phyloP scores from a whole-genome alignment of 2,797 vertebrate species.

The Sardinella longiceps region DNA sequence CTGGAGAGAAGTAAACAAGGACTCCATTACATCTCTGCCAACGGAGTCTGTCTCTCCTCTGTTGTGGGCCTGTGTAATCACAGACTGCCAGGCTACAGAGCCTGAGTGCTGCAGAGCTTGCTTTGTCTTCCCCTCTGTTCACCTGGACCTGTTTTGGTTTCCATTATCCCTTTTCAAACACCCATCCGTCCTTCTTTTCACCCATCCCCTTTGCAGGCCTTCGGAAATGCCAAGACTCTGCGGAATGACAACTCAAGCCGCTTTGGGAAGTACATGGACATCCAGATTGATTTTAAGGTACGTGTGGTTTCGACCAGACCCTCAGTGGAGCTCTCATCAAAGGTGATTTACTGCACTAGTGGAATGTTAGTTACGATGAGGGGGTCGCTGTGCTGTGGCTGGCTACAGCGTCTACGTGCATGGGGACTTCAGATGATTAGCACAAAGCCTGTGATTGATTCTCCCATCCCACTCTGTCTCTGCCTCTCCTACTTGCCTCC shows the following conservation, averaged over 20 bases:
- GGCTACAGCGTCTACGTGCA: too few species aligned
- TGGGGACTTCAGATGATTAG: too few species aligned
- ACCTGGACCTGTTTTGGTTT: not conserved
- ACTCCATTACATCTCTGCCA: not conserved
- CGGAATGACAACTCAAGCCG: slow-evolving; percentile 98
- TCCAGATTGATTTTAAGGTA: slow-evolving; percentile 98
- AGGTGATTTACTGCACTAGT: not conserved
- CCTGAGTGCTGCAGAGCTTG: not conserved
- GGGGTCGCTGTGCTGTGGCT: too few species aligned
- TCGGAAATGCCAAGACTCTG: slow-evolving; percentile 96
- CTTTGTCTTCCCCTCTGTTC: too few species aligned
- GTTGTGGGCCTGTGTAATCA: not conserved
- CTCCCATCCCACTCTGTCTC: too few species aligned
- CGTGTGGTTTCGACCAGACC: slow-evolving; percentile 8
- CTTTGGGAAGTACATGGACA: slow-evolving; percentile 98
- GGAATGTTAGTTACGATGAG: not conserved
- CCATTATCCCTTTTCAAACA: slow-evolving; percentile 15
- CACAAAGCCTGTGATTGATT: too few species aligned
- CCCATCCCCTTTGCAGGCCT: slow-evolving; percentile 78
- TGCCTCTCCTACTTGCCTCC: too few species aligned
- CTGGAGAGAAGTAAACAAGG: not conserved
- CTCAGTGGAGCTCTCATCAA: not conserved
- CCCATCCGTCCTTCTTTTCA: slow-evolving; percentile 32
- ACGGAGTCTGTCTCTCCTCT: not conserved
- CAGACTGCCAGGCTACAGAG: not conserved